These are phyloP conservation scores for Fragum fragum DNA, from an alignment of 2,888 invertebrate genomes.

Conservation along the genomic window DNA sequence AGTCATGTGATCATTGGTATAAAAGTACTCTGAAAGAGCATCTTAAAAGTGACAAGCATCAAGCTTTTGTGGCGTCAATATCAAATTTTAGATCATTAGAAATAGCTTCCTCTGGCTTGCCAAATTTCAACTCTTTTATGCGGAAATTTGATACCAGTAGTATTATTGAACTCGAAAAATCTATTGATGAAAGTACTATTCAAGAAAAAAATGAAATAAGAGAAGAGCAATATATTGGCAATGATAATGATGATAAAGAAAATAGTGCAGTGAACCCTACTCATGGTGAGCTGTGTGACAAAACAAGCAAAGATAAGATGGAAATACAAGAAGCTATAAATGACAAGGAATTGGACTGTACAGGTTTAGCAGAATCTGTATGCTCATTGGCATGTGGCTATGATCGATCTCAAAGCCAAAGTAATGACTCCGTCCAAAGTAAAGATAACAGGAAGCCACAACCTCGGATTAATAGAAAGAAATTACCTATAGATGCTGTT, in stretches of 20 bases:
- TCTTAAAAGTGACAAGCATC: slow-evolving; percentile 69
- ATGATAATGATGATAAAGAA: neutral
- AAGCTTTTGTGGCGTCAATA: slow-evolving; percentile 60
- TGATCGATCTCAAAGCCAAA: neutral
- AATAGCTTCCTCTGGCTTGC: slow-evolving; percentile 55
- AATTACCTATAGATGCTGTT: neutral
- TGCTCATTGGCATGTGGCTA: neutral
- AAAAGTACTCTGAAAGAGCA: slow-evolving; percentile 71
- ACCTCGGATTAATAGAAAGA: neutral
- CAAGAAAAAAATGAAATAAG: neutral
- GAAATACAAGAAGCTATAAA: neutral
- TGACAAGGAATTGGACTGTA: neutral
- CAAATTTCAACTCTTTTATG: slow-evolving; percentile 61
- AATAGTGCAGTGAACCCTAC: neutral
- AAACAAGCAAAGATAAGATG: neutral
- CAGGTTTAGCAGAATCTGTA: neutral
- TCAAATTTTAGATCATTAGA: slow-evolving; percentile 67
- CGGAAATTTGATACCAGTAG: slow-evolving; percentile 38
- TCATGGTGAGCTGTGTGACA: neutral
- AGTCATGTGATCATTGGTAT: slow-evolving; percentile 75
- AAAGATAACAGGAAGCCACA: neutral
- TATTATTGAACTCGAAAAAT: neutral
- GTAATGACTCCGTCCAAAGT: neutral
- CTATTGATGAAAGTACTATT: neutral
- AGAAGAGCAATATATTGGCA: neutral